Evolutionary conservation across 2,888 invertebrate genomes (phyloP).

Genomic region (Neria commutata): DNA sequence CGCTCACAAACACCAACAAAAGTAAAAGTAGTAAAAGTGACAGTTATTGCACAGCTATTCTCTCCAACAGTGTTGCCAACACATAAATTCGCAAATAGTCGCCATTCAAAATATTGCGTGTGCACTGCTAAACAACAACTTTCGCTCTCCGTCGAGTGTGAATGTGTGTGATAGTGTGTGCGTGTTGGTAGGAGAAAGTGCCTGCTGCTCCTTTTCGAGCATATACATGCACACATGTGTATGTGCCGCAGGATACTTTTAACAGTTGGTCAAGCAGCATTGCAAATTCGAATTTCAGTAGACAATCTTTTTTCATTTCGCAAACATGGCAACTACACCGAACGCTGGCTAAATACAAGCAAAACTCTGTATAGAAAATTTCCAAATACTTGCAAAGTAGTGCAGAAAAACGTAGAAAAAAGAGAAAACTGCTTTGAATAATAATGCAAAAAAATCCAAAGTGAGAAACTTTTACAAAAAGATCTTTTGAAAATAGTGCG

Average conservation of each 20-base stretch:
- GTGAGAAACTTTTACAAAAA: neutral
- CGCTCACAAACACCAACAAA: no score
- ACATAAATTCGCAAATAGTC: constrained; percentile 31
- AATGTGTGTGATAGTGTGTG: neutral
- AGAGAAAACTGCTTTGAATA: no score
- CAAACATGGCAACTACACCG: constrained; percentile 38
- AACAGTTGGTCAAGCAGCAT: constrained; percentile 30
- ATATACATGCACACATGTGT: no score
- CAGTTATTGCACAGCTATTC: no score
- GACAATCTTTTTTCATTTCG: constrained; percentile 56
- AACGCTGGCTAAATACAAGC: no score
- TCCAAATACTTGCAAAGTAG: neutral
- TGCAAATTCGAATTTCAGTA: constrained; percentile 51
- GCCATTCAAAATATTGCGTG: constrained; percentile 42
- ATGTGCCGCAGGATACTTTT: constrained; percentile 15
- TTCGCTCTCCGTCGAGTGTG: neutral
- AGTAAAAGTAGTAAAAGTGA: no score
- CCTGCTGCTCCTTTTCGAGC: no score
- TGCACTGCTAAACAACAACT: no score
- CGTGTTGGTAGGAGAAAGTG: constrained; percentile 24
- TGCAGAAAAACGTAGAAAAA: neutral
- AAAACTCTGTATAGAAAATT: no score
- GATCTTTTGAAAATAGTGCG: neutral
- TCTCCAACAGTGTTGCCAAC: no score
- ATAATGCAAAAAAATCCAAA: neutral